Conservation (phyloP, 35 echinoderm and acorn worm genomes). For the Ophioderma brevispina region DNA sequence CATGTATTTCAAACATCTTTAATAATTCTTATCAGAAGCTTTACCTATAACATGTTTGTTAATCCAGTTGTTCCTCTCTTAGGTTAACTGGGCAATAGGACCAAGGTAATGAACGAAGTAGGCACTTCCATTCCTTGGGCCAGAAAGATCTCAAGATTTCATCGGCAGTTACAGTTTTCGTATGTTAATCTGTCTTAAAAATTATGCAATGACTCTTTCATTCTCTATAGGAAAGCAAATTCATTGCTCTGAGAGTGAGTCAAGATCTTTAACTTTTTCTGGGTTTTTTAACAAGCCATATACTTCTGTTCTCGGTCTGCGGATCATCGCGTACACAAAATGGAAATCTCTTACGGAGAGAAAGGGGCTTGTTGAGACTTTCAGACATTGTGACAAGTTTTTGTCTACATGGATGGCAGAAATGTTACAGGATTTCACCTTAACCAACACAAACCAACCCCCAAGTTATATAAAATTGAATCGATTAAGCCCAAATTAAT, state of each 20-base stretch:
- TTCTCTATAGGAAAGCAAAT: constrained; percentile 48
- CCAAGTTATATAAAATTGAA: too few species aligned
- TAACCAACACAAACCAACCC: too few species aligned
- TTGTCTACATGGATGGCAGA: constrained; percentile 64
- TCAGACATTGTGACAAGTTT: constrained; percentile 21
- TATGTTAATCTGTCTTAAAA: constrained; percentile 75
- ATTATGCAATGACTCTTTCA: constrained; percentile 53
- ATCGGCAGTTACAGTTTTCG: constrained; percentile 61
- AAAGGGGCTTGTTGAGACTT: constrained; percentile 27
- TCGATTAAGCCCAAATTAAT: too few species aligned
- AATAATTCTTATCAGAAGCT: too few species aligned
- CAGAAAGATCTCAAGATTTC: constrained; percentile 70
- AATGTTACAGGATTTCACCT: constrained; percentile 43
- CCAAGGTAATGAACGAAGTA: constrained; percentile 84
- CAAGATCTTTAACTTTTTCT: constrained; percentile 30
- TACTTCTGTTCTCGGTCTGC: constrained; percentile 46
- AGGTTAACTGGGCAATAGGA: constrained; percentile 87
- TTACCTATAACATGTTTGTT: constrained; percentile 93
- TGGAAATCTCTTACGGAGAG: constrained; percentile 12
- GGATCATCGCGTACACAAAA: constrained; percentile 29
- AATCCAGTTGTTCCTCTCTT: constrained; percentile 60
- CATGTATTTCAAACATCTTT: too few species aligned
- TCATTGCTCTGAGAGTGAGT: constrained; percentile 22
- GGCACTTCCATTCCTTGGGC: constrained; percentile 60
- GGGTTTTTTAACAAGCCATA: constrained; percentile 82